phyloP scores from a whole-genome alignment of 1,140 invertebrate species.

The Penaeus japonicus region DNA sequence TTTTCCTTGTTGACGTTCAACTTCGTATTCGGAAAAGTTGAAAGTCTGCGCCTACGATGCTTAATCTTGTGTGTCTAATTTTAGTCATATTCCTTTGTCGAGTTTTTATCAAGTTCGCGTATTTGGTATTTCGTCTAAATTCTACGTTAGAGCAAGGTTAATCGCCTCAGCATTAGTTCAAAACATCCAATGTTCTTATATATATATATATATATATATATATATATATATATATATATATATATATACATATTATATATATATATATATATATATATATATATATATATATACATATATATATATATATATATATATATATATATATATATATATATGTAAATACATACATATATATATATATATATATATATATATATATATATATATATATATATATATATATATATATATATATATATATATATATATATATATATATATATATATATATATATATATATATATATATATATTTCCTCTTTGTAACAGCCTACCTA shows the following conservation, averaged over 20 bases:
- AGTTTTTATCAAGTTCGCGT: too few relatives aligned
- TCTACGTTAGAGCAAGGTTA: too few relatives aligned
- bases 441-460: not conserved
- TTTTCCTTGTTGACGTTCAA: too few relatives aligned
- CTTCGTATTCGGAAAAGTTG: too few relatives aligned
- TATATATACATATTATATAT: not conserved
- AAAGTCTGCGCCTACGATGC: too few relatives aligned
- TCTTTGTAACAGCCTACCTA: too few relatives aligned
- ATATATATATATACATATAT: not conserved
- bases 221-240: not conserved
- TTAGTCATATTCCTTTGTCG: too few relatives aligned
- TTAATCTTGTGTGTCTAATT: too few relatives aligned
- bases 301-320: not conserved
- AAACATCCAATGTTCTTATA: not conserved
- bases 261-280: not conserved
- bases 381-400: not conserved
- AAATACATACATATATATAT: not conserved
- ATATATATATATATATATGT: not conserved
- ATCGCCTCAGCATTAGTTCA: too few relatives aligned
- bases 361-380: constrained; percentile 6
- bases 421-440: not conserved
- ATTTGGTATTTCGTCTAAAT: too few relatives aligned
- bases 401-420: not conserved
- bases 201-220: not conserved
- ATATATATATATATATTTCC: not conserved